A percentile compares a stretch with the other conserved stretches of the same genome.
These are phyloP conservation scores for Lordiphosa clarofinis DNA, from an alignment of 1,140 invertebrate species.

Conservation along the genomic window DNA sequence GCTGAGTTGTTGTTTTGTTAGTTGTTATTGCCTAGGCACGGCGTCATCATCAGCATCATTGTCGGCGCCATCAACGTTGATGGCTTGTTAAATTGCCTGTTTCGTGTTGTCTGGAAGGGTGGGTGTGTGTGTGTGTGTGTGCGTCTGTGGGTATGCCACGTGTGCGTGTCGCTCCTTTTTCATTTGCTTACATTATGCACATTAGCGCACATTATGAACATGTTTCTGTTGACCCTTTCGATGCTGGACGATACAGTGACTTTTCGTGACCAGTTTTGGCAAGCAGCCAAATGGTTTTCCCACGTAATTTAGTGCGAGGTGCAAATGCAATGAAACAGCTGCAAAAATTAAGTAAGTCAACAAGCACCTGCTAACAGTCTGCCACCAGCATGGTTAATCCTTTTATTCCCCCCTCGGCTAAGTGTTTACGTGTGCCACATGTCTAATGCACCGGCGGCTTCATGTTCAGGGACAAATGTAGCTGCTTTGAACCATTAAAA, in stretches of 20 bases:
- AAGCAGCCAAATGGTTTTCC: slow-evolving; percentile 61
- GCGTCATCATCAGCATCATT: slow-evolving; percentile 72
- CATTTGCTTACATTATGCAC: slow-evolving; percentile 67
- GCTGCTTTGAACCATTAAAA: slow-evolving; percentile 36
- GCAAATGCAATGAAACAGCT: slow-evolving; percentile 4
- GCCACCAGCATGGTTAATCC: slow-evolving; percentile 3
- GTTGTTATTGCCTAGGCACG: slow-evolving; percentile 47
- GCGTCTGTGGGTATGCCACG: slow-evolving; percentile 45
- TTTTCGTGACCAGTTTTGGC: slow-evolving; percentile 63
- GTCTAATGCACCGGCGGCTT: slow-evolving; percentile 38
- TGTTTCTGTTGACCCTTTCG: slow-evolving; percentile 49
- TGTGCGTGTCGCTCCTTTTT: slow-evolving; percentile 52
- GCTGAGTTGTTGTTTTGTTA: slow-evolving; percentile 30
- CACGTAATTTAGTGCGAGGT: slow-evolving; percentile 50
- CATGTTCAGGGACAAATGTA: slow-evolving; percentile 7
- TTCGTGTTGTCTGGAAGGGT: slow-evolving; percentile 58
- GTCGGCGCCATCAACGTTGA: slow-evolving; percentile 72
- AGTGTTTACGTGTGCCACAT: slow-evolving; percentile 67
- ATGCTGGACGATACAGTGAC: slow-evolving; percentile 31
- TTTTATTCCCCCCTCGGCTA: slow-evolving; percentile 21
- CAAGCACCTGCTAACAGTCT: slow-evolving; percentile 16
- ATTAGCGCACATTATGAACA: slow-evolving; percentile 75
- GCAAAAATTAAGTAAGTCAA: slow-evolving; percentile 56
- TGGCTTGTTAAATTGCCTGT: slow-evolving; percentile 76
- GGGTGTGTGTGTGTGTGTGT: slow-evolving; percentile 5